phyloP scores from a whole-genome alignment of 2,113 vertebrate genomes.

The Xerus inauris region DNA sequence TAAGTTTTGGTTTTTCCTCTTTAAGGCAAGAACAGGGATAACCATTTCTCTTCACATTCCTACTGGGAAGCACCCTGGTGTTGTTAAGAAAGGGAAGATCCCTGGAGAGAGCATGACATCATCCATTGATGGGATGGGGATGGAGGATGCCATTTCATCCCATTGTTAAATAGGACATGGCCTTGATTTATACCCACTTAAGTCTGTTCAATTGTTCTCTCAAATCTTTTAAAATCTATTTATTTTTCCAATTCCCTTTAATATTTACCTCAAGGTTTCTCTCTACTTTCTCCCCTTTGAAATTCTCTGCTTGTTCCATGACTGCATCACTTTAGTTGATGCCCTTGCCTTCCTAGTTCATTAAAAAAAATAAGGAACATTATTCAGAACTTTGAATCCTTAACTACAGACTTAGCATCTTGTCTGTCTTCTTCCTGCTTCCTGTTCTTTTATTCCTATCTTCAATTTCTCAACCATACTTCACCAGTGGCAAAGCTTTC shows the following conservation, averaged over 20 bases:
- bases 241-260: background rate
- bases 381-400: background rate
- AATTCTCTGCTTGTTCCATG: background rate
- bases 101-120: background rate
- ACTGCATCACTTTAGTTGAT: background rate
- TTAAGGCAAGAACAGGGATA: background rate
- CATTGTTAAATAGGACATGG: background rate
- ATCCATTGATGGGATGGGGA: background rate
- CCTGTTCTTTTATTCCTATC: background rate
- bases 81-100: background rate
- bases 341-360: background rate
- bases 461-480: background rate
- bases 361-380: background rate
- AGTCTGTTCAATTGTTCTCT: background rate
- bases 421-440: background rate
- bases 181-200: background rate
- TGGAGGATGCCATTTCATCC: background rate
- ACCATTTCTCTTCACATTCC: background rate
- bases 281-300: background rate
- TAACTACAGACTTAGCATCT: background rate
- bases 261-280: background rate
- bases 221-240: background rate
- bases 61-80: background rate
- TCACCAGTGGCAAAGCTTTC: background rate
- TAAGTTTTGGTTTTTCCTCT: background rate